phyloP scores from a whole-genome alignment of 2,113 vertebrate species.

The Micronycteris hirsuta region DNA sequence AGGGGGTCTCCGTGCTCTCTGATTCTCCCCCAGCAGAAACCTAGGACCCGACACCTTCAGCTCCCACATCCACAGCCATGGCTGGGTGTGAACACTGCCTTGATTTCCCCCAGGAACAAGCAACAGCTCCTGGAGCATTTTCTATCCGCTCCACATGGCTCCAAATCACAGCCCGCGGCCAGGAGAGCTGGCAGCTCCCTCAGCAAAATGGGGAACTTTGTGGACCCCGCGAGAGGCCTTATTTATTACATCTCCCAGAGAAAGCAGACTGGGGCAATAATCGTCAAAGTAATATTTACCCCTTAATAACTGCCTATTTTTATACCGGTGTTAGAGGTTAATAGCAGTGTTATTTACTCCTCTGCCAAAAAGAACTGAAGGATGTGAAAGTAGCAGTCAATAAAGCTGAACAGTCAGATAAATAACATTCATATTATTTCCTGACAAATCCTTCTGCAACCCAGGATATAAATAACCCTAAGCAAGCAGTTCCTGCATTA shows the following conservation, averaged over 20 bases:
- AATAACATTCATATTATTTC: slow-evolving; percentile 85
- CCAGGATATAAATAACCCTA: slow-evolving; percentile 84
- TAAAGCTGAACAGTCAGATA: slow-evolving; percentile 85
- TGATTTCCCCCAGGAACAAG: slow-evolving; percentile 56
- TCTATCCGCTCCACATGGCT: not conserved
- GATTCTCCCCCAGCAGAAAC: not conserved
- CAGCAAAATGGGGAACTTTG: slow-evolving; percentile 69
- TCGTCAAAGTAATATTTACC: slow-evolving; percentile 85
- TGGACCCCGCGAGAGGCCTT: slow-evolving; percentile 64
- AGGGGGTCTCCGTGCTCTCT: not conserved
- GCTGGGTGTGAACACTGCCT: not conserved
- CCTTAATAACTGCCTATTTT: slow-evolving; percentile 86
- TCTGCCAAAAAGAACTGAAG: slow-evolving; percentile 83
- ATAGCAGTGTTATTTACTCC: slow-evolving; percentile 86
- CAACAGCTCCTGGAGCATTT: not conserved
- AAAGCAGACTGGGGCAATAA: slow-evolving; percentile 80
- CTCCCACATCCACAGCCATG: not conserved
- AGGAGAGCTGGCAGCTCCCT: slow-evolving; percentile 53
- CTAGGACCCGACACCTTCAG: not conserved
- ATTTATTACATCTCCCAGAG: slow-evolving; percentile 77
- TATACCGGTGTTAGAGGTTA: slow-evolving; percentile 83
- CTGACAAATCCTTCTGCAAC: slow-evolving; percentile 85
- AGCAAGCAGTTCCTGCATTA: slow-evolving; percentile 84
- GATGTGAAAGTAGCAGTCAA: slow-evolving; percentile 85
- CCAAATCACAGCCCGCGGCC: slow-evolving; percentile 44